Conservation (phyloP, 2,888 invertebrate genomes). For the Philereme vetulata region DNA sequence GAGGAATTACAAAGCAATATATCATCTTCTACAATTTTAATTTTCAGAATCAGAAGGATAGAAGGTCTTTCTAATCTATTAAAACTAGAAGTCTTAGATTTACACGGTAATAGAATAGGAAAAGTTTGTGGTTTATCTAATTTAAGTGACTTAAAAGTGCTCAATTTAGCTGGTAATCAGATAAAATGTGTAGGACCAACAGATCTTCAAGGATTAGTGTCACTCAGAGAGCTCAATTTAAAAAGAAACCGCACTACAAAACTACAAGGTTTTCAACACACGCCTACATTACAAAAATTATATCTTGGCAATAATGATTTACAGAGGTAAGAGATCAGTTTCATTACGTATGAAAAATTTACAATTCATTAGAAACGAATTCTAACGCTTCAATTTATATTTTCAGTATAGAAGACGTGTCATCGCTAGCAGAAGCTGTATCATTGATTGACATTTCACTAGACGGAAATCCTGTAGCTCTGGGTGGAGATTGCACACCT, state of each 20-base stretch:
- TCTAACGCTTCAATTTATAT: background rate
- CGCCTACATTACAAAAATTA: conserved; percentile 89
- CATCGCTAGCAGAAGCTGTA: conserved; percentile 90
- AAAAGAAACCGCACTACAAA: conserved; percentile 93
- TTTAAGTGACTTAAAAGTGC: conserved; percentile 91
- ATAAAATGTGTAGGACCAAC: conserved; percentile 89
- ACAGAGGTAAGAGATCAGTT: conserved; percentile 71
- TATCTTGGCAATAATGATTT: conserved; percentile 93
- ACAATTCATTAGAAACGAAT: background rate
- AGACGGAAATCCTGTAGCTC: conserved; percentile 92
- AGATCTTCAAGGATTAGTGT: conserved; percentile 90
- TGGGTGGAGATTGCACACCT: conserved; percentile 91
- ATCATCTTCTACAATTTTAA: background rate
- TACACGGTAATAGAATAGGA: conserved; percentile 95
- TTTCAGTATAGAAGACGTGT: conserved; percentile 92
- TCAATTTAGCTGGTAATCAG: conserved; percentile 97
- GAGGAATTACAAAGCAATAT: background rate
- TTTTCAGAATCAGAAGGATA: conserved; percentile 89
- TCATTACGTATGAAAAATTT: background rate
- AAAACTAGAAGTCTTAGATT: conserved; percentile 94
- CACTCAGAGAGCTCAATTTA: conserved; percentile 93
- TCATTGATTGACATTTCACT: conserved; percentile 92
- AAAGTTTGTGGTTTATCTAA: conserved; percentile 88
- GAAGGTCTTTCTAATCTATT: conserved; percentile 88
- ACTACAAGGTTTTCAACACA: conserved; percentile 91